Percentiles rank a stretch among this genome's conserved stretches.
phyloP scores from a whole-genome alignment of 2,797 vertebrate genomes.

The Varecia variegata region DNA sequence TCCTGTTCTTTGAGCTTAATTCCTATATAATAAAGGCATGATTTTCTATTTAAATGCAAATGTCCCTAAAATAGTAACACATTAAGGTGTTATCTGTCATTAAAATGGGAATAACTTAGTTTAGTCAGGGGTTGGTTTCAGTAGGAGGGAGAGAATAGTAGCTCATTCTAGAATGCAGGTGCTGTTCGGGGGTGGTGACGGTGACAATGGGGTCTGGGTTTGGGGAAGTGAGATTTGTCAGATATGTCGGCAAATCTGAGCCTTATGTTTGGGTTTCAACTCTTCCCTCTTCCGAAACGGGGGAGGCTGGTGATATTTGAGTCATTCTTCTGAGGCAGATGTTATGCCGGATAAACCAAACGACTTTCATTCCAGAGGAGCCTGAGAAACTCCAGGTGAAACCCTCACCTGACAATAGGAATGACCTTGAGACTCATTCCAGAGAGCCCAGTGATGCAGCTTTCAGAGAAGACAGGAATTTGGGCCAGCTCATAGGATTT shows the following conservation, averaged over 20 bases:
- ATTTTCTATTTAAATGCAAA: conserved; percentile 70
- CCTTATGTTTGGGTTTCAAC: background rate
- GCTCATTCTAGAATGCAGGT: background rate
- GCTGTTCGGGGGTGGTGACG: background rate
- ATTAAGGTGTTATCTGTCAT: background rate
- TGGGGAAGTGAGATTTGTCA: background rate
- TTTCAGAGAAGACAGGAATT: background rate
- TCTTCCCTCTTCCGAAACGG: background rate
- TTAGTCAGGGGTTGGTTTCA: background rate
- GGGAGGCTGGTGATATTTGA: background rate
- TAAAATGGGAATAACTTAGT: background rate
- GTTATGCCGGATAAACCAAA: background rate
- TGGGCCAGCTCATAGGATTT: background rate
- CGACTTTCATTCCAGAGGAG: background rate
- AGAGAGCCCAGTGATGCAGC: too few species aligned
- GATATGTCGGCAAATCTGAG: background rate
- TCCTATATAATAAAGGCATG: conserved; percentile 38
- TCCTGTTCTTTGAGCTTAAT: conserved; percentile 34
- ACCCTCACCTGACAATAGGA: background rate
- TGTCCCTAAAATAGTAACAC: conserved; percentile 2
- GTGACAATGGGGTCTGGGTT: background rate
- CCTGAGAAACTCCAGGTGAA: background rate
- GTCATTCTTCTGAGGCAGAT: background rate
- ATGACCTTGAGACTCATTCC: background rate
- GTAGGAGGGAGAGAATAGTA: background rate